Evolutionary conservation across 2,888 invertebrate genomes (phyloP), one percentile per base, ranked within the genome.

Genomic region (Pherbina coryleti): DNA sequence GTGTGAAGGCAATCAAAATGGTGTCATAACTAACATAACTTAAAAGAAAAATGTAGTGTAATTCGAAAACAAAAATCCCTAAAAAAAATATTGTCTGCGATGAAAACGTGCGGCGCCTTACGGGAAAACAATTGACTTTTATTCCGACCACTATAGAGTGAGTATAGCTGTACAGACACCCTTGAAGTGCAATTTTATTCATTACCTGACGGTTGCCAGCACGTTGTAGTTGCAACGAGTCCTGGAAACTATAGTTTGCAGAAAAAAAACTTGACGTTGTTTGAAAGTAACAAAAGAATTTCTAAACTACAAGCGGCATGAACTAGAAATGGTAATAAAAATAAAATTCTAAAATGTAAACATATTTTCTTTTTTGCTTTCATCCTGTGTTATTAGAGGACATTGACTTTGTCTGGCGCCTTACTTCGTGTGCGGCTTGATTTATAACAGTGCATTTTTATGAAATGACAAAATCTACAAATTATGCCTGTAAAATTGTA

Each of bases 1-100:
- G 74, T 51, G 64, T 19, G 55, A 51, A 60, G 62, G 53, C 69
- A 72, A 79, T 79, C 69, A 76, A 73, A 76, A 73, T 62, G 67
- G 76, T 79, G 78, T 79, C 78, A 79, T 76, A 76, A 60, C 62
- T 76, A 76, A 60, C 62, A 70, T 70, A 75, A 78, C 49, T 66
- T 75, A 64, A 64, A 75, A 71, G 44, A 62, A 72, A 71, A 66
- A 28, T 53, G 28, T 31, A n/a, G 31, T 31, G 31, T 34, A 64
- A 34, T 34, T 28, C 64, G n/a, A n/a, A 31, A 62, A 60, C 7
- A 25, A n/a, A 25, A 64, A 14, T 9, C 25, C 0, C n/a, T 5
- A 17, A 37, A 17, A 9, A 22, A 14, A 37, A 22, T 34, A 37
- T 66, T 37, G 34, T 44, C 37, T 49, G 34, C 31, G 17, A 25